Conservation (phyloP, 1,140 invertebrate genomes). For the Ips nitidus region DNA sequence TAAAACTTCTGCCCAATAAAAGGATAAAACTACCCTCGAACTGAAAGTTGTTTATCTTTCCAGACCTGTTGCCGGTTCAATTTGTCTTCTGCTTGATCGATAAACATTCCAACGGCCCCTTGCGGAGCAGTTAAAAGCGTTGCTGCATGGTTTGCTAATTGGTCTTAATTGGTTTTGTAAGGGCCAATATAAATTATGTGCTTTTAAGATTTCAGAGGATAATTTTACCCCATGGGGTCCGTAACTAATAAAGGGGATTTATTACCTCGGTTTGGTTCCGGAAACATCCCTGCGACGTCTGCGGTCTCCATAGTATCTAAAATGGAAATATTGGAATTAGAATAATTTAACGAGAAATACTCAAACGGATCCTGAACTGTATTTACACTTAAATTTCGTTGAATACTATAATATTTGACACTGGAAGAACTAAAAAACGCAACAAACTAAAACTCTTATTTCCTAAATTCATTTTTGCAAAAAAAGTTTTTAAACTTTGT, state of each 20-base stretch:
- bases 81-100: neutral
- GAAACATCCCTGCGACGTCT: constrained; percentile 4
- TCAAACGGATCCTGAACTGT: too few species aligned
- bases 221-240: neutral
- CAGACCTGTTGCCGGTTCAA: constrained; percentile 9
- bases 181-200: constrained; percentile 1
- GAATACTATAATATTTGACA: too few species aligned
- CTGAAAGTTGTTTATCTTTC: constrained; percentile 26
- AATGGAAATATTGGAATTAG: neutral
- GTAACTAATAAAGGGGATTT: constrained; percentile 1
- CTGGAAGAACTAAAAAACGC: too few species aligned
- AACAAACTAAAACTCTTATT: too few species aligned
- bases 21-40: too few species aligned
- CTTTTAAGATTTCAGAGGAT: neutral
- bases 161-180: constrained; percentile 3
- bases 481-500: too few species aligned
- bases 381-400: too few species aligned
- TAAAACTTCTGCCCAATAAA: too few species aligned
- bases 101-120: constrained; percentile 1
- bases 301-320: constrained; percentile 6
- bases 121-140: constrained; percentile 15
- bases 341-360: too few species aligned
- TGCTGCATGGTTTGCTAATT: constrained; percentile 8
- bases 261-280: neutral
- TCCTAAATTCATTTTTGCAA: too few species aligned